Conservation (phyloP, 2,888 invertebrate species). For the Drosophila kuntzei region DNA sequence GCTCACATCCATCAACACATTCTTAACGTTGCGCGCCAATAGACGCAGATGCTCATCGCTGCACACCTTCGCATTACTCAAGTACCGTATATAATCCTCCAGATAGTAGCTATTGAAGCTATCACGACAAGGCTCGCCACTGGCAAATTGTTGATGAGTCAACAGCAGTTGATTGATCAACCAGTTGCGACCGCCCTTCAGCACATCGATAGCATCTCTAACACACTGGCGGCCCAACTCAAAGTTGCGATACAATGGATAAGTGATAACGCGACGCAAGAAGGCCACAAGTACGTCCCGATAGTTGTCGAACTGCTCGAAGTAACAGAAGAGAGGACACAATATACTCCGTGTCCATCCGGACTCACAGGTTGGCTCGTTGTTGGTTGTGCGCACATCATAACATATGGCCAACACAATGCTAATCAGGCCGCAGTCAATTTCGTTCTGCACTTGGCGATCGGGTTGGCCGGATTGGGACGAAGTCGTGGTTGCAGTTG, state of each 20-base stretch:
- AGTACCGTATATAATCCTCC: conserved; percentile 82
- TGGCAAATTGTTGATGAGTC: conserved; percentile 74
- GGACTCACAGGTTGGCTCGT: conserved; percentile 84
- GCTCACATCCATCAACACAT: conserved; percentile 75
- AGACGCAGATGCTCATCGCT: conserved; percentile 72
- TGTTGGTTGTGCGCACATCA: conserved; percentile 82
- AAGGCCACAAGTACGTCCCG: conserved; percentile 81
- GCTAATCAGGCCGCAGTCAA: conserved; percentile 83
- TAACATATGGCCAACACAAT: conserved; percentile 84
- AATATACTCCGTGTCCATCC: conserved; percentile 83
- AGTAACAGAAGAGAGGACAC: conserved; percentile 82
- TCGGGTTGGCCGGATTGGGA: conserved; percentile 35
- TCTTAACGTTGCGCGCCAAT: conserved; percentile 82
- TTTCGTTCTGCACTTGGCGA: conserved; percentile 65
- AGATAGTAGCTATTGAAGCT: conserved; percentile 80
- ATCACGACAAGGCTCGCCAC: conserved; percentile 72
- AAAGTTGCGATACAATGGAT: conserved; percentile 84
- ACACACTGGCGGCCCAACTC: conserved; percentile 82
- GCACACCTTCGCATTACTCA: conserved; percentile 65
- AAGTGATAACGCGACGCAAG: conserved; percentile 81
- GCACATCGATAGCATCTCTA: conserved; percentile 81
- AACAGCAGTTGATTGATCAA: conserved; percentile 81
- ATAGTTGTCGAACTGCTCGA: conserved; percentile 81
- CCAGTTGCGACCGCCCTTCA: conserved; percentile 79
- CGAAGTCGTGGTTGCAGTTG: background rate